Conservation (phyloP, 2,113 vertebrate genomes). For the Tamias sibiricus region DNA sequence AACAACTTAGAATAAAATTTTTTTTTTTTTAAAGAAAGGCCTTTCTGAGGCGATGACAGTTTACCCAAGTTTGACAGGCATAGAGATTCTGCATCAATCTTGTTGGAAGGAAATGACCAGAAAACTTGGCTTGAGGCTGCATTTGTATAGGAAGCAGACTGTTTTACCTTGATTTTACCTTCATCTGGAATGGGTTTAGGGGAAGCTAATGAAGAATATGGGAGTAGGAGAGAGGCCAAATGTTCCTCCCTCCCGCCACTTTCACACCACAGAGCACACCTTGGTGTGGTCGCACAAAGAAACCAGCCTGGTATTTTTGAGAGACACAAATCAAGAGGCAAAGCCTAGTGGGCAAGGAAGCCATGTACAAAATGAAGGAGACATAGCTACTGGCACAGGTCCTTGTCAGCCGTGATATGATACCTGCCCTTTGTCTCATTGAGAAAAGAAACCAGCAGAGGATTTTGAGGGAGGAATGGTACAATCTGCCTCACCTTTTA, state of each 20-base stretch:
- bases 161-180: not conserved
- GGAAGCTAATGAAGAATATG: not conserved
- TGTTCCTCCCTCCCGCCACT: not conserved
- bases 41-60: not conserved
- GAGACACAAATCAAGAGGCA: not conserved
- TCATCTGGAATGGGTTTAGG: not conserved
- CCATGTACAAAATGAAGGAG: not conserved
- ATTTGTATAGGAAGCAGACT: not conserved
- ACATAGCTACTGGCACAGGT: not conserved
- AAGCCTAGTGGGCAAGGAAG: not conserved
- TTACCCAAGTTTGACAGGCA: not conserved
- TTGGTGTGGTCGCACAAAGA: not conserved
- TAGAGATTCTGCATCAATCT: not conserved
- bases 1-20: too few species aligned
- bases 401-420: not conserved
- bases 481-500: not conserved
- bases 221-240: not conserved
- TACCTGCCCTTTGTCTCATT: not conserved
- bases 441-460: not conserved
- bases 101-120: not conserved
- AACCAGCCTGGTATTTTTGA: not conserved
- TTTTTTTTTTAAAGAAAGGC: too few species aligned
- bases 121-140: not conserved
- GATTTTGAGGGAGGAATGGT: not conserved
- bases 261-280: not conserved